These are phyloP conservation scores for Dicranocentrus wangi DNA, from an alignment of 2,888 invertebrate genomes.

Conservation along the genomic window DNA sequence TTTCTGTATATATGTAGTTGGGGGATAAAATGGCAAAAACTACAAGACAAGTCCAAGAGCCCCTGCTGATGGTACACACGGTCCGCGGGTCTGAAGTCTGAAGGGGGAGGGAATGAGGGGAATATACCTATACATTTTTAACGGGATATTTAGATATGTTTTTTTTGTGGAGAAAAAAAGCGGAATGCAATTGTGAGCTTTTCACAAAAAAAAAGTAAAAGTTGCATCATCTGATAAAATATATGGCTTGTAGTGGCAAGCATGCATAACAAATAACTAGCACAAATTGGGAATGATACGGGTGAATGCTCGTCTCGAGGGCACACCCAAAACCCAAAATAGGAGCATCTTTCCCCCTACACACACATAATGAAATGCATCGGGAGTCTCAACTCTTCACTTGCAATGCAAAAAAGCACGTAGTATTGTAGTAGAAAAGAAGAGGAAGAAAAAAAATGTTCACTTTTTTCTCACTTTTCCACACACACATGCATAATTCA, in stretches of 20 bases:
- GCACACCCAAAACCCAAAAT: neutral
- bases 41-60: no score
- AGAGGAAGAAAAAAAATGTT: conserved; percentile 2
- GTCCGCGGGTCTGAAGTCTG: no score
- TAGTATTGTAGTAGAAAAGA: conserved; percentile 11
- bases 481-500: conserved; percentile 59
- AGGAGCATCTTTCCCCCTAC: neutral
- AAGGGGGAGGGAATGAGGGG: no score
- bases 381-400: no score
- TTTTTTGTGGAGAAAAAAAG: no score
- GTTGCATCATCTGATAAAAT: conserved; percentile 58
- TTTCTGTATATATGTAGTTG: no score
- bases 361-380: conserved; percentile 4
- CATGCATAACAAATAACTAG: conserved; percentile 50
- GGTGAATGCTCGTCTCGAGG: conserved; percentile 11
- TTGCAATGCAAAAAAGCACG: no score
- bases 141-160: no score
- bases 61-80: no score
- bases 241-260: conserved; percentile 41
- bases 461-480: neutral
- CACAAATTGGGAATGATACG: conserved; percentile 55
- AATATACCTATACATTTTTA: no score
- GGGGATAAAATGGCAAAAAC: no score
- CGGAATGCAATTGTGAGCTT: no score
- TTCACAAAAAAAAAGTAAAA: neutral